Evolutionary conservation across 1,140 invertebrate species (phyloP), one percentile per base, ranked within the genome.

Genomic region (Diabrotica virgifera): DNA sequence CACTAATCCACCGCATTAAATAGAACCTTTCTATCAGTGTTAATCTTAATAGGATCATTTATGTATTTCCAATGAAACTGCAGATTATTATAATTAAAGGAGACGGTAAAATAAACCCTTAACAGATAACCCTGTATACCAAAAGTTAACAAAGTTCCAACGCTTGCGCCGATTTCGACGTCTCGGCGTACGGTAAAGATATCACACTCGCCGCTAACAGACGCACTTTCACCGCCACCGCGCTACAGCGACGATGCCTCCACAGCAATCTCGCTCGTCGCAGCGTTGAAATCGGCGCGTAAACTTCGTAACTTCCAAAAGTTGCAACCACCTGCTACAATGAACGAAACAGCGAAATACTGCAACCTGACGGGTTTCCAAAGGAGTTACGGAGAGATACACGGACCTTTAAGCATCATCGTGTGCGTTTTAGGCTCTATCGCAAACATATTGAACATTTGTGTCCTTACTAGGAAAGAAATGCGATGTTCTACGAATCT

Each of bases 371-470:
- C 79, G n/a, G 61, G 67, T 2, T 81, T 86, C 53, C 75, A 81
- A 46, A 70, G 72, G 11, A 72, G 71, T 6, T 87, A 87, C 75
- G 67, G 75, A 5, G 68, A 78, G n/a, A 68, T 88, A n/a, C 93
- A 95, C 77, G 92, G 91, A 1, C 92, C 89, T 79, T 75, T 89
- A 2, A 89, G 88, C 69, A 76, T 94, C 0, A 66, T 89, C 3
- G 93, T 99, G 46, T 98, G 96, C 78, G 82, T 94, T 13, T 91
- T 97, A 74, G 96, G 97, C 54, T 93, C 94, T 5, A 85, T 96
- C 7, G 93, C 95, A 53, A 99, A 99, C 77, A 84, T 92, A 0
- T 85, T 98, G 62, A 99, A 97, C 80, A 95, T 99, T 46, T 89
- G 91, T 11, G 95, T 99, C 2, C 81, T 99, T 11, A 95, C 95